These are phyloP conservation scores for Salticus scenicus DNA, from an alignment of 2,888 invertebrate genomes.

Conservation along the genomic window DNA sequence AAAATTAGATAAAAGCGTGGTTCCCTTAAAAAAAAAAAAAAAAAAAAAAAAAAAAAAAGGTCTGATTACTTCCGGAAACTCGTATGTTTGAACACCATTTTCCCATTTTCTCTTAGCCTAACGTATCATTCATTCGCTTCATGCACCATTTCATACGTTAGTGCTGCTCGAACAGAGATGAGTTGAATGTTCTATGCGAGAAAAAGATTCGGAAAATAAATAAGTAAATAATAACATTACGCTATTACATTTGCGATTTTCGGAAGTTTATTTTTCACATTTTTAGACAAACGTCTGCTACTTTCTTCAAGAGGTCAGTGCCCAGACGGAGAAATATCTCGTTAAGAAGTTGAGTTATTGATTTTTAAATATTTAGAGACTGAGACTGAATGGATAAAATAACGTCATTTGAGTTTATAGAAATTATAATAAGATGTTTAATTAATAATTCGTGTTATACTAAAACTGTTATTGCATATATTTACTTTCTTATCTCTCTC, in stretches of 20 bases:
- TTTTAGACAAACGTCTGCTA: not conserved
- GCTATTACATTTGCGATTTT: not conserved
- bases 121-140: not conserved
- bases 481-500: no score
- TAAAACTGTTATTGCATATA: no score
- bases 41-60: not conserved
- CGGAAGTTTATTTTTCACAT: conserved; percentile 7
- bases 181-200: not conserved
- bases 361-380: no score
- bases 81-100: not conserved
- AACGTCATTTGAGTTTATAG: no score
- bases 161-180: not conserved
- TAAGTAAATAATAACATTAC: not conserved
- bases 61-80: not conserved
- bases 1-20: not conserved
- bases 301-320: not conserved
- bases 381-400: no score
- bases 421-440: no score
- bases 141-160: not conserved
- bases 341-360: no score
- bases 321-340: not conserved
- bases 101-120: not conserved
- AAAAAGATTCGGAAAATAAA: not conserved
- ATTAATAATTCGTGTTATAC: no score
- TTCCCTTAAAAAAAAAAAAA: no score